Evolutionary conservation across 2,888 invertebrate genomes (phyloP), one percentile per base, ranked within the genome.

Genomic region (Stenichneumon culpator): DNA sequence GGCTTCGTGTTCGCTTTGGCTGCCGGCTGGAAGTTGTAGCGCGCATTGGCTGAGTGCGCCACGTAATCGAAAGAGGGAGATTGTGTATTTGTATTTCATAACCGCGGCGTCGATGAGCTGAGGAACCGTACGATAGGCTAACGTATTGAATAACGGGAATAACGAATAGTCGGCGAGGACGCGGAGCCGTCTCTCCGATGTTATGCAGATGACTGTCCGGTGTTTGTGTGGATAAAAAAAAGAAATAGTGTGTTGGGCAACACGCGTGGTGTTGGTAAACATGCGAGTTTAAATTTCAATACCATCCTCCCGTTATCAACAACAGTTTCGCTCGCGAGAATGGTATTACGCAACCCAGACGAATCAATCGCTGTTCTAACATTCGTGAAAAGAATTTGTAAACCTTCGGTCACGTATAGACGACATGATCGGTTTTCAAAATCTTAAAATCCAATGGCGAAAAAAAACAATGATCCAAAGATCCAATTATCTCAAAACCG

Each of bases 201-300:
- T 75, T 47, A 47, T 19, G 36, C 65, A 32, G 57, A 69, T 32
- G 47, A 22, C 25, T 7, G 57, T 1, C 9, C 14, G 22, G 22
- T 25, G 57, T 25, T 14, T 25, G 57, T 57, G 11, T 57, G 54
- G 16, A 11, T 1, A 7, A 9, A 2, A 14, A 25, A 57, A 57
- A 25, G 25, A 57, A 57, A 72, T 57, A 22, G 32, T 9, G 39
- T 14, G 82, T 77, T 70, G 70, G 63, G 39, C 70, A 70, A 70
- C 54, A 50, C 70, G 28, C 70, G 70, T 44, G 54, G 32, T 77
- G 75, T 82, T 70, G 75, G 75, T 81, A 81, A 81, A 81, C 70
- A 82, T 16, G 32, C 73, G 60, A 78, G 44, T 72, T 73, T 32
- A 39, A 82, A 57, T 78, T 82, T 82, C 57, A 14, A 16, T 78